phyloP scores from a whole-genome alignment of 35 echinoderm and acorn worm species.

The Eucidaris tribuloides region DNA sequence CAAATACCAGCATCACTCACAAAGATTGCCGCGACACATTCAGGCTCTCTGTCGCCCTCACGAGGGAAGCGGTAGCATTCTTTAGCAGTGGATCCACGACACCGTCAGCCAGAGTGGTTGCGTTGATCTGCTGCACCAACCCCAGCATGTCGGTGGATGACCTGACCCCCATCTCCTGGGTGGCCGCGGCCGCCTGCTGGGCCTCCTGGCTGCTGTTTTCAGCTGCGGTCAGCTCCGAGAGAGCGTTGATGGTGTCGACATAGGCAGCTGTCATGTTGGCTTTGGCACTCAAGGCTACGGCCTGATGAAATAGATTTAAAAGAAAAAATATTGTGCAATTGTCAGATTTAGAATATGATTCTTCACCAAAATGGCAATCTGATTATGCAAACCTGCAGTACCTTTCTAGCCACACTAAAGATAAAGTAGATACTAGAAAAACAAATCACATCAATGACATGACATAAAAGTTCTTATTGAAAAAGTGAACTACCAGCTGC shows the following conservation, averaged over 20 bases:
- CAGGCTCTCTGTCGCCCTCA: constrained; percentile 16
- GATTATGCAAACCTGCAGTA: too few species aligned
- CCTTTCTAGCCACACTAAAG: too few species aligned
- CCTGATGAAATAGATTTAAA: constrained; percentile 15
- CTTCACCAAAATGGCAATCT: too few species aligned
- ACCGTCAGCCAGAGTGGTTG: constrained; percentile 13
- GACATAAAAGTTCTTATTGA: too few species aligned
- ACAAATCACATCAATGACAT: too few species aligned
- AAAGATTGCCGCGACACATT: constrained; percentile 42
- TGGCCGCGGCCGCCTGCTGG: not conserved
- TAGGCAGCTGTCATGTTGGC: constrained; percentile 54
- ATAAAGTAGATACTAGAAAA: too few species aligned
- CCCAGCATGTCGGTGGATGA: constrained; percentile 57
- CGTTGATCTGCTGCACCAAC: constrained; percentile 63
- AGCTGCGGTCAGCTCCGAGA: constrained; percentile 4
- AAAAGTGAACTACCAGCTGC: too few species aligned
- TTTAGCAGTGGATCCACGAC: not conserved
- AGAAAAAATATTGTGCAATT: not conserved
- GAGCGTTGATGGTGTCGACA: constrained; percentile 9
- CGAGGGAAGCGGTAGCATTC: constrained; percentile 26
- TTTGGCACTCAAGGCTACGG: constrained; percentile 47
- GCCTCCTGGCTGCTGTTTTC: not conserved
- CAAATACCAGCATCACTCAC: constrained; percentile 45
- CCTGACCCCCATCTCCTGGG: constrained; percentile 22
- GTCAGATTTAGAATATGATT: not conserved